These are phyloP conservation scores for Heliconius charithonia DNA, from an alignment of 2,888 invertebrate species.

Conservation along the genomic window DNA sequence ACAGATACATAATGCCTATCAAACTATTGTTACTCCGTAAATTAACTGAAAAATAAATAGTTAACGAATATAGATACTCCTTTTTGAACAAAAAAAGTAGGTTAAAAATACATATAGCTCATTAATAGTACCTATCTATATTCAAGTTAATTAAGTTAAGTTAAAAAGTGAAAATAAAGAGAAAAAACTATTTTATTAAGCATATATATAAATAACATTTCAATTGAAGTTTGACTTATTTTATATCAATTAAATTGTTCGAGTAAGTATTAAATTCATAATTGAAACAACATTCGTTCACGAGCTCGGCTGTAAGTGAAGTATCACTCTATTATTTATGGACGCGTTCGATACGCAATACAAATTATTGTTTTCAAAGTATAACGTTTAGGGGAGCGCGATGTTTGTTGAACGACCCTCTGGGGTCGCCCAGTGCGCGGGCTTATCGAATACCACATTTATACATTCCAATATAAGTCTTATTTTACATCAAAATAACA, in stretches of 20 bases:
- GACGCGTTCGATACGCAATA: conserved; percentile 84
- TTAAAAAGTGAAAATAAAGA: neutral
- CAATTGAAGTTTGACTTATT: neutral
- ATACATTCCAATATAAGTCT: conserved; percentile 60
- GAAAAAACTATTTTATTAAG: neutral
- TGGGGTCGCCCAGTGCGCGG: conserved; percentile 58
- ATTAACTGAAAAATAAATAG: no score
- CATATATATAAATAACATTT: neutral
- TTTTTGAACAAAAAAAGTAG: no score
- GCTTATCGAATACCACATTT: conserved; percentile 66
- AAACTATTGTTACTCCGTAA: no score
- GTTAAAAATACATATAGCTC: no score
- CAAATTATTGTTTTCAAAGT: conserved; percentile 85
- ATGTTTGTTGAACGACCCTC: conserved; percentile 82
- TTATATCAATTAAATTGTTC: neutral
- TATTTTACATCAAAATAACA: conserved; percentile 56
- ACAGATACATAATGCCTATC: no score
- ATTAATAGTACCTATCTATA: no score
- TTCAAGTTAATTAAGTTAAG: neutral
- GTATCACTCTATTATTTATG: conserved; percentile 84
- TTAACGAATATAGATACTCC: no score
- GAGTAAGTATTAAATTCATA: conserved; percentile 38
- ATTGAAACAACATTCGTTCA: conserved; percentile 59
- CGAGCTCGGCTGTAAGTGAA: conserved; percentile 63
- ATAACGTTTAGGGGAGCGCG: conserved; percentile 83